phyloP scores from a whole-genome alignment of 2,888 invertebrate species.

The Cosmorhoe ocellata region DNA sequence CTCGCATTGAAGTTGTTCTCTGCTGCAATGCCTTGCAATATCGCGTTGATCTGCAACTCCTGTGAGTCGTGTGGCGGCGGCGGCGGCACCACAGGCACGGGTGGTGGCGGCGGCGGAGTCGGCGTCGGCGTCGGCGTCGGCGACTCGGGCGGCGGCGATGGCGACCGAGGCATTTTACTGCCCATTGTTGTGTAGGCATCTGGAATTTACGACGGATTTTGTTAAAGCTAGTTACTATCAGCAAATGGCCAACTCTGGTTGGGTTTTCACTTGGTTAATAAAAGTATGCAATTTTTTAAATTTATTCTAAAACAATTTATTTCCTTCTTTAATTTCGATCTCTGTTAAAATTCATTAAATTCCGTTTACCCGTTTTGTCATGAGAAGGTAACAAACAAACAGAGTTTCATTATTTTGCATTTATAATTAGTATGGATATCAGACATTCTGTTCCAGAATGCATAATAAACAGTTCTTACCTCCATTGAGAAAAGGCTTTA shows the following conservation, averaged over 20 bases:
- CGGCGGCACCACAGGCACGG: slow-evolving; percentile 25
- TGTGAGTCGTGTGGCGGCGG: slow-evolving; percentile 60
- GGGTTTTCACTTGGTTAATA: too few species aligned
- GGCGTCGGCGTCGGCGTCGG: slow-evolving; percentile 26
- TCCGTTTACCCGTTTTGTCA: too few species aligned
- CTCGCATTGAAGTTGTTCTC: slow-evolving; percentile 64
- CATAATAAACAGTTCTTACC: slow-evolving; percentile 49
- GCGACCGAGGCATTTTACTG: slow-evolving; percentile 66
- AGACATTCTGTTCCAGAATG: too few species aligned
- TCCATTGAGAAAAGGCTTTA: slow-evolving; percentile 79
- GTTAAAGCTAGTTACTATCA: too few species aligned
- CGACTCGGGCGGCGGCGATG: slow-evolving; percentile 52
- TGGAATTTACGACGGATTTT: slow-evolving; percentile 35
- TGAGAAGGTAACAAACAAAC: too few species aligned
- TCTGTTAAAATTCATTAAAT: too few species aligned
- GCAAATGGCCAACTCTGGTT: too few species aligned
- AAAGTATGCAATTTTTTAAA: too few species aligned
- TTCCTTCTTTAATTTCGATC: too few species aligned
- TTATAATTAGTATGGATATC: too few species aligned
- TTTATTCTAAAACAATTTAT: too few species aligned
- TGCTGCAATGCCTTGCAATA: slow-evolving; percentile 71
- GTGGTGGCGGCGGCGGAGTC: slow-evolving; percentile 10
- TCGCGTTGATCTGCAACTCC: slow-evolving; percentile 76
- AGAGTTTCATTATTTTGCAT: too few species aligned
- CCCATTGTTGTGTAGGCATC: slow-evolving; percentile 78